Evolutionary conservation across 53 echinoderm and acorn worm genomes (phyloP).

Genomic region (Astropecten irregularis): DNA sequence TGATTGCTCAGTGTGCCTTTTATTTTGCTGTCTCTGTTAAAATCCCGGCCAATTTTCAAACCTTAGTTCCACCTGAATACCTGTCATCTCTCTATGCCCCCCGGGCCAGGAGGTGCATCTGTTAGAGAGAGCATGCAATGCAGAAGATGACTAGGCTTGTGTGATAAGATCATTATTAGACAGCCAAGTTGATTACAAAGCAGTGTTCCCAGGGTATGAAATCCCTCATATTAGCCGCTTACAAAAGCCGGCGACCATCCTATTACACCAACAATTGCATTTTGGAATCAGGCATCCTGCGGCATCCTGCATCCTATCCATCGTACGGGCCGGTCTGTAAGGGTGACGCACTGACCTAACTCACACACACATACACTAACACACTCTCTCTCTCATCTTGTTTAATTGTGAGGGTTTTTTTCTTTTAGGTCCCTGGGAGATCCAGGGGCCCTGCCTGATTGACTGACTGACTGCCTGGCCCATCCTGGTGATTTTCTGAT

Average conservation of each 20-base stretch:
- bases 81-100: conserved; percentile 20
- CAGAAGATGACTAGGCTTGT: too few species aligned
- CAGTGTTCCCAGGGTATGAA: conserved; percentile 17
- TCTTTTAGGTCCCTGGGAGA: conserved; percentile 12
- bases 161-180: conserved; percentile 1
- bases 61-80: conserved; percentile 1
- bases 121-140: too few species aligned
- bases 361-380: too few species aligned
- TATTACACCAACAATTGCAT: conserved; percentile 26
- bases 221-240: conserved; percentile 37
- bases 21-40: too few species aligned
- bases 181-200: conserved; percentile 17
- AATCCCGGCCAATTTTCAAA: not conserved
- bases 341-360: too few species aligned
- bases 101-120: not conserved
- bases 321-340: too few species aligned
- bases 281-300: not conserved
- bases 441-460: conserved; percentile 13
- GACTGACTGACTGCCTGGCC: conserved; percentile 2
- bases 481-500: too few species aligned
- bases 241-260: conserved; percentile 7
- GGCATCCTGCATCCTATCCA: not conserved
- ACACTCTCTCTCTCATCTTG: not conserved
- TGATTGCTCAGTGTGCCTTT: too few species aligned
- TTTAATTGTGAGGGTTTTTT: conserved; percentile 4